Percentiles rank a stretch among this genome's conserved stretches.
These are phyloP conservation scores for Punctoribates punctum DNA, from an alignment of 2,888 invertebrate genomes.

Conservation along the genomic window DNA sequence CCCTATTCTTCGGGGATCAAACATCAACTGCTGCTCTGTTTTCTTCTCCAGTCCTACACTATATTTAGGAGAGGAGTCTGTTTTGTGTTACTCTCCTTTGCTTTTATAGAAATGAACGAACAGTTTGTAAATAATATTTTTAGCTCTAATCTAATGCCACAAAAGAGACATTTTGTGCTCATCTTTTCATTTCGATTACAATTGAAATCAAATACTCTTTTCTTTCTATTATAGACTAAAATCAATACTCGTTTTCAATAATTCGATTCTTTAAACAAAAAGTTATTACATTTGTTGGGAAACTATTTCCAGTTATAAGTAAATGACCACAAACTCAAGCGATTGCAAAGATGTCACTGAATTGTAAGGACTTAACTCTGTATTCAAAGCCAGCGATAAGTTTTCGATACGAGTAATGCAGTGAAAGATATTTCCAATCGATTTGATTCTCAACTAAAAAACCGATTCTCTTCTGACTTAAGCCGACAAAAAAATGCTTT, in stretches of 20 bases:
- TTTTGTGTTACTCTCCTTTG: not conserved
- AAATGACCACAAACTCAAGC: constrained; percentile 7
- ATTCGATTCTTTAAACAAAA: not conserved
- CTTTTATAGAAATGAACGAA: constrained; percentile 6
- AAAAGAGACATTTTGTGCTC: not conserved
- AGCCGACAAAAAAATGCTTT: constrained; percentile 11
- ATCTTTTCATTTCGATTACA: not conserved
- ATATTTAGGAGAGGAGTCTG: constrained; percentile 7
- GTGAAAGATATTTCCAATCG: constrained; percentile 26
- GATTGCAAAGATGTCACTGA: not conserved
- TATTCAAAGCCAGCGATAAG: constrained; percentile 6
- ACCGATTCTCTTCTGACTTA: not conserved
- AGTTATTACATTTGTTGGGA: not conserved
- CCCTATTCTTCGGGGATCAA: constrained; percentile 35
- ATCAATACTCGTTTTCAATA: not conserved
- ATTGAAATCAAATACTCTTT: constrained; percentile 1
- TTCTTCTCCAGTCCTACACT: not conserved
- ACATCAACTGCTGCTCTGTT: constrained; percentile 17
- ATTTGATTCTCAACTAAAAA: not conserved
- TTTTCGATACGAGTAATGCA: not conserved
- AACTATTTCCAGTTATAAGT: constrained; percentile 8
- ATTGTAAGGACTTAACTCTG: constrained; percentile 20
- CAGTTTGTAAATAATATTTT: constrained; percentile 13
- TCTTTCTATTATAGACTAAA: not conserved
- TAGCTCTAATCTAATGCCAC: not conserved